These are phyloP conservation scores for Strigamia transsilvanica DNA, from an alignment of 2,888 invertebrate genomes.

Conservation along the genomic window DNA sequence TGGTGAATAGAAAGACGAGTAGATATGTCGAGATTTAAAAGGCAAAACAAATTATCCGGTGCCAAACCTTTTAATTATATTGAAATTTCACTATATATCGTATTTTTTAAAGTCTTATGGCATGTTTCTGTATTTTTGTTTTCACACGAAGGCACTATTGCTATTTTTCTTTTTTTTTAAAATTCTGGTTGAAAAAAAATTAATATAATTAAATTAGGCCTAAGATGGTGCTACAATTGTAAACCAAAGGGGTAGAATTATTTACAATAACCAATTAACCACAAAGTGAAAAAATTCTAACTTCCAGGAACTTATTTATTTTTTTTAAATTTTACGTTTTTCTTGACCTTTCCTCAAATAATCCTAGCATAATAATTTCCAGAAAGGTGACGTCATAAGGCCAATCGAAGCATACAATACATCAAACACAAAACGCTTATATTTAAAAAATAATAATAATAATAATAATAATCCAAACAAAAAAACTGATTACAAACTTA, in stretches of 20 bases:
- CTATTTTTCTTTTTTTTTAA: neutral
- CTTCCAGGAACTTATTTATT: slow-evolving; percentile 15
- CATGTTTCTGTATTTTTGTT: neutral
- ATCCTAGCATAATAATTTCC: neutral
- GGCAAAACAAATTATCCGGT: neutral
- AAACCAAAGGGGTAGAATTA: neutral
- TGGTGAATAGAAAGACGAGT: neutral
- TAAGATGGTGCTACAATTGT: neutral
- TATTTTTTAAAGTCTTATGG: neutral
- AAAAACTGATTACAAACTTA: slow-evolving; percentile 28
- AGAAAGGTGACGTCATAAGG: slow-evolving; percentile 19
- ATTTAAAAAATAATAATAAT: neutral
- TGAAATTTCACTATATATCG: neutral
- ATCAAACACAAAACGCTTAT: neutral
- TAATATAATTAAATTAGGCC: slow-evolving; percentile 13
- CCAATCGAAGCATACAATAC: slow-evolving; percentile 25
- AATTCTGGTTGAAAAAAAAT: neutral
- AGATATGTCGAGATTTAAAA: neutral
- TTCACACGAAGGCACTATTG: slow-evolving; percentile 19
- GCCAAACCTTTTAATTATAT: neutral
- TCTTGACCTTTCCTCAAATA: slow-evolving; percentile 24
- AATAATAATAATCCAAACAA: neutral
- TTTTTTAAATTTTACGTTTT: neutral
- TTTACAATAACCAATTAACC: neutral
- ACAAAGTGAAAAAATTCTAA: neutral